phyloP scores from a whole-genome alignment of 35 echinoderm and acorn worm genomes.

The Stichopus chloronotus region DNA sequence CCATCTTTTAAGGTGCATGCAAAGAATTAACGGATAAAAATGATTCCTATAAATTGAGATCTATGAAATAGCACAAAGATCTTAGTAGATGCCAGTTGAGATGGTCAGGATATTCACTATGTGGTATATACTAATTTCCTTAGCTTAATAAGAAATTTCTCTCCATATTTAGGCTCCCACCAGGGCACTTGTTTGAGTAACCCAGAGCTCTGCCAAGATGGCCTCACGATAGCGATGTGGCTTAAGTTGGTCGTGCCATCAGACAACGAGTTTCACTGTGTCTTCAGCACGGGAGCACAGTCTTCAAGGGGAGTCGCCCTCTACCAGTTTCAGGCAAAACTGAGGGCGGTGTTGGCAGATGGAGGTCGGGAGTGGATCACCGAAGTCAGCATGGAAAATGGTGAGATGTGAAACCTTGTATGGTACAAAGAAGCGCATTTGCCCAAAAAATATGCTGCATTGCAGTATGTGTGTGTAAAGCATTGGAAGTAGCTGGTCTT shows the following conservation, averaged over 20 bases:
- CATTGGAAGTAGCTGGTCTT: too few relatives aligned
- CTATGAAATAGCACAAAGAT: too few relatives aligned
- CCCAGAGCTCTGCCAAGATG: constrained; percentile 75
- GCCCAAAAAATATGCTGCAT: not conserved
- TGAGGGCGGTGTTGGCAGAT: constrained; percentile 72
- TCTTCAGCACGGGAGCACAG: constrained; percentile 87
- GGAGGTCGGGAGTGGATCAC: constrained; percentile 79
- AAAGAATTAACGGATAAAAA: too few relatives aligned
- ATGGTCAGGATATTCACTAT: too few relatives aligned
- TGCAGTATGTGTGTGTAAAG: too few relatives aligned
- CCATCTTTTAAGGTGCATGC: too few relatives aligned
- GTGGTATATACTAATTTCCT: too few relatives aligned
- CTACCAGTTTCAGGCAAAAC: constrained; percentile 66
- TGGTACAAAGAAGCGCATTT: not conserved
- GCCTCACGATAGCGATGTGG: constrained; percentile 69
- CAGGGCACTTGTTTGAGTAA: constrained; percentile 75
- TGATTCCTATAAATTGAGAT: too few relatives aligned
- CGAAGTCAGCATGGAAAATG: constrained; percentile 54
- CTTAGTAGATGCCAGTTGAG: too few relatives aligned
- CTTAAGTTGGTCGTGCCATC: constrained; percentile 28
- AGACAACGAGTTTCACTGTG: constrained; percentile 71
- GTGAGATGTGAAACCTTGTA: not conserved
- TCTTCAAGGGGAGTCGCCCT: constrained; percentile 83
- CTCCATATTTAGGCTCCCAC: constrained; percentile 49
- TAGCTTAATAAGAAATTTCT: too few relatives aligned